These are phyloP conservation scores for Homarus americanus DNA, from an alignment of 1,140 invertebrate species.

Conservation along the genomic window DNA sequence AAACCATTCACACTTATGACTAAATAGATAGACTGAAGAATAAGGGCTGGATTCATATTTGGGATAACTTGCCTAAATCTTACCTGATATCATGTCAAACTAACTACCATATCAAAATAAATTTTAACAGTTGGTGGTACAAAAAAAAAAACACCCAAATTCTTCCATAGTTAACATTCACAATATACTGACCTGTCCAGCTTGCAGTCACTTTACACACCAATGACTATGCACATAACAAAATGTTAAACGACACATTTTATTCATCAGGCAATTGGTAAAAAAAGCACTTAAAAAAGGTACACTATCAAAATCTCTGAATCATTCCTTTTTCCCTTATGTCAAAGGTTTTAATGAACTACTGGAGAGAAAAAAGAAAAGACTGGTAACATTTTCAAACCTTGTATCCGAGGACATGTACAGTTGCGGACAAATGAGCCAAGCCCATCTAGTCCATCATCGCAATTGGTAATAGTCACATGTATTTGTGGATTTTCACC, in stretches of 20 bases:
- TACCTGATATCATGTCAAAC: neutral
- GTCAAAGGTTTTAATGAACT: neutral
- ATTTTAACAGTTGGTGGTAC: neutral
- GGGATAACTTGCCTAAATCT: neutral
- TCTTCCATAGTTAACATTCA: neutral
- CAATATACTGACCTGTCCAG: neutral
- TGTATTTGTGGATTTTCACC: too few species aligned
- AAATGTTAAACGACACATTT: neutral
- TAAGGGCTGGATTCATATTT: neutral
- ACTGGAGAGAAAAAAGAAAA: too few species aligned
- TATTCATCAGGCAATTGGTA: neutral
- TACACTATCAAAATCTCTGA: neutral
- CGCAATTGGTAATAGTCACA: too few species aligned
- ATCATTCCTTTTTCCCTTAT: neutral
- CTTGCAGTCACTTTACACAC: neutral
- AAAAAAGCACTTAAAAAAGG: neutral
- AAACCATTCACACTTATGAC: conserved; percentile 39
- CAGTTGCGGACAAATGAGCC: too few species aligned
- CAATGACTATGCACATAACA: neutral
- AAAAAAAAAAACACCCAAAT: neutral
- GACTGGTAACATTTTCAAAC: too few species aligned
- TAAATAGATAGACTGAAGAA: conserved; percentile 15
- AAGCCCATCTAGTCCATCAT: too few species aligned
- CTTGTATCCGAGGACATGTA: too few species aligned
- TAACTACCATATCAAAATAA: neutral